These are phyloP conservation scores for Ameiurus melas DNA, from an alignment of 2,113 vertebrate species.

Conservation along the genomic window DNA sequence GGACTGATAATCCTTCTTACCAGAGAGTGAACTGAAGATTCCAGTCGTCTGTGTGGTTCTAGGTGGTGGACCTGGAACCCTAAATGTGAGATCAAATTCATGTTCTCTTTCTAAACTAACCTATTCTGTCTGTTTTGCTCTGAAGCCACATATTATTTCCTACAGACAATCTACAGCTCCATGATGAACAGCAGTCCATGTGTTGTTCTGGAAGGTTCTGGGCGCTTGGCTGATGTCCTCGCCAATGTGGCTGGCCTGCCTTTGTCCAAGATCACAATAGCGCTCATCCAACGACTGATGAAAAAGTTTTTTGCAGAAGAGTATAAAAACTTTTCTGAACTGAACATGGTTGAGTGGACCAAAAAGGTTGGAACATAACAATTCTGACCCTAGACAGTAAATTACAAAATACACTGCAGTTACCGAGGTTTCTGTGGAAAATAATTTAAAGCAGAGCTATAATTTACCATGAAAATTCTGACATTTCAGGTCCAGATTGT, in stretches of 20 bases:
- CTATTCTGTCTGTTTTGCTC: background rate
- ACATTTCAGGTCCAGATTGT: background rate
- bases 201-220: constrained; percentile 90
- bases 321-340: constrained; percentile 77
- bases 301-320: constrained; percentile 76
- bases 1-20: background rate
- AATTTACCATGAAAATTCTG: background rate
- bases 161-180: constrained; percentile 88
- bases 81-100: constrained; percentile 78
- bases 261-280: constrained; percentile 74
- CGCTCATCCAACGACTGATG: constrained; percentile 78
- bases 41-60: constrained; percentile 91
- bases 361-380: constrained; percentile 80
- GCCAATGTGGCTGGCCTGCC: constrained; percentile 81
- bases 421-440: background rate
- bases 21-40: constrained; percentile 79
- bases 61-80: constrained; percentile 91
- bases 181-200: constrained; percentile 87
- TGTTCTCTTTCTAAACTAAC: background rate
- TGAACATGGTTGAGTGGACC: constrained; percentile 83
- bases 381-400: background rate
- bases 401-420: background rate
- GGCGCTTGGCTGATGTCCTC: constrained; percentile 90
- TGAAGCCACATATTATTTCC: constrained; percentile 15
- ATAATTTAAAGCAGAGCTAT: background rate